These are phyloP conservation scores for Procavia capensis DNA, from an alignment of 2,113 vertebrate species.

Conservation along the genomic window DNA sequence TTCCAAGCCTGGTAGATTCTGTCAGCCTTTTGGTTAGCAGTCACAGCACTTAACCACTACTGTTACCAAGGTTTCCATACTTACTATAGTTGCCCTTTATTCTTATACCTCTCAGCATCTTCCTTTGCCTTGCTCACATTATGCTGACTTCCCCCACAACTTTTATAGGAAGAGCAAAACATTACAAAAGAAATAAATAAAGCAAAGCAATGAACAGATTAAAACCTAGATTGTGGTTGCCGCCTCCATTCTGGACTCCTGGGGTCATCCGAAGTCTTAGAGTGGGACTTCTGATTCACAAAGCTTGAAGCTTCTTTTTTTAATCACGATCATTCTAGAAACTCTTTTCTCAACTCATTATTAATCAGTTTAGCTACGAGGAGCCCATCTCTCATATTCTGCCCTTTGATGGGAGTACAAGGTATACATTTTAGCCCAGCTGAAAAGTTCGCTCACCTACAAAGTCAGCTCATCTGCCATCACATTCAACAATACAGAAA, in stretches of 20 bases:
- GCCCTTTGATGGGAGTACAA: not conserved
- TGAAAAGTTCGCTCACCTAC: conserved; percentile 49
- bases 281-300: not conserved
- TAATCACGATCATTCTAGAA: not conserved
- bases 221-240: not conserved
- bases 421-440: not conserved
- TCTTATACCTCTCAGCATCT: too few relatives aligned
- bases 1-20: too few relatives aligned
- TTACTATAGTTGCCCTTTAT: too few relatives aligned
- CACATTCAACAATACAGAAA: conserved; percentile 59
- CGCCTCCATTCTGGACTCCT: not conserved
- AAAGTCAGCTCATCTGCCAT: not conserved
- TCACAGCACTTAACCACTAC: too few relatives aligned
- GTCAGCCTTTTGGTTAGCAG: too few relatives aligned
- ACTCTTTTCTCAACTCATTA: not conserved
- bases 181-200: not conserved
- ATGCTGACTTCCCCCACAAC: not conserved
- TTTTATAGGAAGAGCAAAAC: not conserved
- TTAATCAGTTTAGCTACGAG: not conserved
- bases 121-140: too few relatives aligned
- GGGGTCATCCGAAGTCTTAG: not conserved
- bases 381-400: not conserved
- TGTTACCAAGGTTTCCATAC: too few relatives aligned
- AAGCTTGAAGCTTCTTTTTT: not conserved
- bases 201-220: not conserved